Evolutionary conservation across 1,140 invertebrate species (phyloP).

Genomic region (Hycleus cichorii): DNA sequence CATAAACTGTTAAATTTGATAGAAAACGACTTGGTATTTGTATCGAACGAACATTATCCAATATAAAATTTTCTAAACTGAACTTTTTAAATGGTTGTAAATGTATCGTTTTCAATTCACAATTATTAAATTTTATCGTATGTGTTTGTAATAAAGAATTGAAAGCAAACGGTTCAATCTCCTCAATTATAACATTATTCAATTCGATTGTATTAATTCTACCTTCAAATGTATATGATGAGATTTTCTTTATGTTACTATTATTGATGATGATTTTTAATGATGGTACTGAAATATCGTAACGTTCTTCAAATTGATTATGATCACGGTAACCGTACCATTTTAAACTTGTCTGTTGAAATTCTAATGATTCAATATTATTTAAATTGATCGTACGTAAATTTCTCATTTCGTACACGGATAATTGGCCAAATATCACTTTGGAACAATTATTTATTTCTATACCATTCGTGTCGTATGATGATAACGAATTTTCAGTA

Average conservation of each 20-base stretch:
- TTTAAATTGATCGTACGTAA: slow-evolving; percentile 29
- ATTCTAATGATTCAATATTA: slow-evolving; percentile 25
- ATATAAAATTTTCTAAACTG: slow-evolving; percentile 53
- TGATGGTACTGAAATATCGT: slow-evolving; percentile 29
- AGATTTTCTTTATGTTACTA: slow-evolving; percentile 21
- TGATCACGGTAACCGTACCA: slow-evolving; percentile 30
- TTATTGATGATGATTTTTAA: slow-evolving; percentile 28
- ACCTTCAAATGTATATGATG: slow-evolving; percentile 54
- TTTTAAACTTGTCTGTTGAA: slow-evolving; percentile 29
- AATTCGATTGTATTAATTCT: slow-evolving; percentile 60
- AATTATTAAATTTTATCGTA: slow-evolving; percentile 48
- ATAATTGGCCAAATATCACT: slow-evolving; percentile 29
- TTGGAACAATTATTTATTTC: slow-evolving; percentile 30
- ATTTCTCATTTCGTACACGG: slow-evolving; percentile 29
- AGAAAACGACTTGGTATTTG: slow-evolving; percentile 60
- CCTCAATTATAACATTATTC: slow-evolving; percentile 51
- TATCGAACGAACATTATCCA: slow-evolving; percentile 47
- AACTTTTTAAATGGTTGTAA: slow-evolving; percentile 74
- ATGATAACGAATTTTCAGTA: slow-evolving; percentile 26
- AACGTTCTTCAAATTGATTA: slow-evolving; percentile 20
- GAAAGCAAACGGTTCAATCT: slow-evolving; percentile 63
- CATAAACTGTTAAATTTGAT: slow-evolving; percentile 61
- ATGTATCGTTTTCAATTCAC: slow-evolving; percentile 52
- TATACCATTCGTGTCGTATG: slow-evolving; percentile 26
- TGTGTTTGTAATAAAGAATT: slow-evolving; percentile 54